Conservation (phyloP, 1,140 invertebrate genomes). For the Lucilia sericata region DNA sequence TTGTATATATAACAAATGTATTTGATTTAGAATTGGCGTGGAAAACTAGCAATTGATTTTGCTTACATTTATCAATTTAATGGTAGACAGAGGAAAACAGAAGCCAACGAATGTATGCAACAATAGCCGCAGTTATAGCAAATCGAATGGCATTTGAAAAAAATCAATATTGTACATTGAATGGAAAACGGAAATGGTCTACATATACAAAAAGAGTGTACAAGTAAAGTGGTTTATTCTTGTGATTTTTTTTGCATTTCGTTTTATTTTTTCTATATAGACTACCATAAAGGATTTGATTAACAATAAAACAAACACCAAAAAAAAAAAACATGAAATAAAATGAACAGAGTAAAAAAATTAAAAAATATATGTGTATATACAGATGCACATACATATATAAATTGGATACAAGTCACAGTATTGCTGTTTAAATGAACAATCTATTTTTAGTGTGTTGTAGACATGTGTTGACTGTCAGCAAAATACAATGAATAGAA, state of each 20-base stretch:
- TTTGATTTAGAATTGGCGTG: slow-evolving; percentile 33
- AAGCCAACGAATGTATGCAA: neutral
- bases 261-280: neutral
- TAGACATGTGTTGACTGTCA: slow-evolving; percentile 39
- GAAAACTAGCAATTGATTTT: slow-evolving; percentile 41
- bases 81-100: neutral
- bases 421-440: slow-evolving; percentile 25
- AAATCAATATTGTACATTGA: slow-evolving; percentile 9
- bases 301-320: slow-evolving; percentile 3
- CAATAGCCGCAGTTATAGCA: neutral
- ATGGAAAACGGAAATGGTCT: neutral
- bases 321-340: neutral
- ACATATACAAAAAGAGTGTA: neutral
- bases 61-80: slow-evolving; percentile 42
- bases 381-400: neutral
- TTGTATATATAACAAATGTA: neutral
- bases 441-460: neutral
- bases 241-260: neutral
- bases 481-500: neutral
- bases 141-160: neutral
- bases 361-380: too few species aligned
- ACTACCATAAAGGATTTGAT: slow-evolving; percentile 2
- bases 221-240: neutral
- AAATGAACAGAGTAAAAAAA: neutral
- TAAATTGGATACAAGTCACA: slow-evolving; percentile 41